These are phyloP conservation scores for Halcyon badia DNA, from an alignment of 2,797 vertebrate species.

Conservation along the genomic window DNA sequence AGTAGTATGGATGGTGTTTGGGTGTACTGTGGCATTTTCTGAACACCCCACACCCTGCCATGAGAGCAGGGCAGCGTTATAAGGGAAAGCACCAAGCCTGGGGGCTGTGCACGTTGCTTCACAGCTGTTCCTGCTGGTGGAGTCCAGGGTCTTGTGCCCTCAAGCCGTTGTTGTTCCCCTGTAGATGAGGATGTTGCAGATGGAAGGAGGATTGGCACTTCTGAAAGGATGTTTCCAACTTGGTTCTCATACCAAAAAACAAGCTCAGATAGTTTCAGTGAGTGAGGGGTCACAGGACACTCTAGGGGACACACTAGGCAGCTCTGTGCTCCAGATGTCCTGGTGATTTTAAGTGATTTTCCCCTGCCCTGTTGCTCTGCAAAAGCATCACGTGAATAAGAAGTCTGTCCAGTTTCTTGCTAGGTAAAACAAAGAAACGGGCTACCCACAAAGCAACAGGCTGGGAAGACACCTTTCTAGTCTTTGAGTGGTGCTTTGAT, in stretches of 20 bases:
- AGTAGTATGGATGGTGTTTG: fast-evolving
- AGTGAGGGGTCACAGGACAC: neutral
- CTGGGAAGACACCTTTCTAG: neutral
- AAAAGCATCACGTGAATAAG: neutral
- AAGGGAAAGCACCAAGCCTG: neutral
- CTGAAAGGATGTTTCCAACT: neutral
- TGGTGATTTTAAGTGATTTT: neutral
- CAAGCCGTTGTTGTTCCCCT: neutral
- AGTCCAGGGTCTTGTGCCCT: neutral
- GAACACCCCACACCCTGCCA: neutral
- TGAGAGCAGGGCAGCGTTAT: neutral
- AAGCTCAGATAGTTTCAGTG: neutral
- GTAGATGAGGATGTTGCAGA: neutral
- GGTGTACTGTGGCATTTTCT: neutral
- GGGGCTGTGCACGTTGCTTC: fast-evolving
- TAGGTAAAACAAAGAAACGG: neutral
- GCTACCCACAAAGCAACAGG: neutral
- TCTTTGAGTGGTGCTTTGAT: neutral
- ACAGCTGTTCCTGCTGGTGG: neutral
- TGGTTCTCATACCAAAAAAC: neutral
- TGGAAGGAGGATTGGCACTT: neutral
- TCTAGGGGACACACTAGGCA: neutral
- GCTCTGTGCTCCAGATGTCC: neutral
- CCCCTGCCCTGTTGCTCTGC: neutral
- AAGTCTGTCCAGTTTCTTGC: no score